phyloP scores from a whole-genome alignment of 1,140 invertebrate genomes.

The Calosoma granatense region DNA sequence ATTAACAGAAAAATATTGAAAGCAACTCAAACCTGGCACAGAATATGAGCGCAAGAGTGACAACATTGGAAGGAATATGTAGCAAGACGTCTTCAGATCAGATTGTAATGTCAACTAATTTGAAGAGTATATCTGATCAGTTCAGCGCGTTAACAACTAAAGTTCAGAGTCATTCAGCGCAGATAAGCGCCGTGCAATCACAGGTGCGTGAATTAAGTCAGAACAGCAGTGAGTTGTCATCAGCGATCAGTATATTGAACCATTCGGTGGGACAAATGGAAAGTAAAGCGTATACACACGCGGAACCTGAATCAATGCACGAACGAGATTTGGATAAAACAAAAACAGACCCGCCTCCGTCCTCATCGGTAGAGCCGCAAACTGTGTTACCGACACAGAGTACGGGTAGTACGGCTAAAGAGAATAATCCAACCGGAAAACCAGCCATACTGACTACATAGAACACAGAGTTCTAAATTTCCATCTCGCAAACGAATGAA shows the following conservation, averaged over 20 bases:
- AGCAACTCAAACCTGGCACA: constrained; percentile 3
- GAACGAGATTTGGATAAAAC: neutral
- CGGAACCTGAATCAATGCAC: no score
- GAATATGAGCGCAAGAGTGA: constrained; percentile 4
- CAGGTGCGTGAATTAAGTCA: neutral
- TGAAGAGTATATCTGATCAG: neutral
- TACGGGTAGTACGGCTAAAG: neutral
- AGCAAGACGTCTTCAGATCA: neutral
- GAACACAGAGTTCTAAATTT: neutral
- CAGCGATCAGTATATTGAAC: neutral
- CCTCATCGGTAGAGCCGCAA: neutral
- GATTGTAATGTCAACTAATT: neutral
- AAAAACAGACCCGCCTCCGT: neutral
- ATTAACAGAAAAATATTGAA: neutral
- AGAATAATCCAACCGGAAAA: neutral
- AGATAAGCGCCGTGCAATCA: neutral
- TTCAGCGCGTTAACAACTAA: neutral
- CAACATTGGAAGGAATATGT: constrained; percentile 2
- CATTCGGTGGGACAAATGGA: neutral
- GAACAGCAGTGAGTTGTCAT: neutral
- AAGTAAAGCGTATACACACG: neutral
- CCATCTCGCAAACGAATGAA: neutral
- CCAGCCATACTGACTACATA: neutral
- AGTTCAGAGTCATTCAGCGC: neutral
- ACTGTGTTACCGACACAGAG: neutral